Conservation (phyloP, 2,797 vertebrate species). For the Rhynchotus rufescens region DNA sequence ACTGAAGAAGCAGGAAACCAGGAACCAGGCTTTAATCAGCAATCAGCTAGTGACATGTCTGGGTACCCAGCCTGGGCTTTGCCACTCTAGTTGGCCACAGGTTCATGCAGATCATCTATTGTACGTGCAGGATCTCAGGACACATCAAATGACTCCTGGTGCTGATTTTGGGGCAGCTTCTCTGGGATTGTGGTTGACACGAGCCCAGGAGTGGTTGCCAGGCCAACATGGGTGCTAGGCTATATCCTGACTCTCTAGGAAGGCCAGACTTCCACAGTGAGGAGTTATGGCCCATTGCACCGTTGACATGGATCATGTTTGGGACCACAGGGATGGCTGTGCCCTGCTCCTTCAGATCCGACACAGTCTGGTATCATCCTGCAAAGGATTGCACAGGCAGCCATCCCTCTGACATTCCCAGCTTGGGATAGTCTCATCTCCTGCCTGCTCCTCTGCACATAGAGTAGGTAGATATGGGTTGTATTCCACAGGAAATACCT, state of each 20-base stretch:
- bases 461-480: not conserved
- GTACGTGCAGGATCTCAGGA: not conserved
- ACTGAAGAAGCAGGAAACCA: too few species aligned
- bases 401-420: not conserved
- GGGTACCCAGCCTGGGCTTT: not conserved
- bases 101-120: accelerated
- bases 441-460: not conserved
- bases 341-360: not conserved
- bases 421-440: not conserved
- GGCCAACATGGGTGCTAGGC: too few species aligned
- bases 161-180: not conserved
- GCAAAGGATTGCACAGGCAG: not conserved
- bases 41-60: not conserved
- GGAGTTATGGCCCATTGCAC: not conserved
- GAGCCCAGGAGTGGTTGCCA: too few species aligned
- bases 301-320: not conserved
- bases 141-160: not conserved
- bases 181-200: not conserved
- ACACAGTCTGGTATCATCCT: not conserved
- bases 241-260: not conserved
- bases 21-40: too few species aligned
- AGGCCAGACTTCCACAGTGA: not conserved
- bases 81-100: not conserved
- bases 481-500: not conserved
- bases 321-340: not conserved